Conservation (phyloP, 2,113 vertebrate genomes). For the Salvelinus alpinus region DNA sequence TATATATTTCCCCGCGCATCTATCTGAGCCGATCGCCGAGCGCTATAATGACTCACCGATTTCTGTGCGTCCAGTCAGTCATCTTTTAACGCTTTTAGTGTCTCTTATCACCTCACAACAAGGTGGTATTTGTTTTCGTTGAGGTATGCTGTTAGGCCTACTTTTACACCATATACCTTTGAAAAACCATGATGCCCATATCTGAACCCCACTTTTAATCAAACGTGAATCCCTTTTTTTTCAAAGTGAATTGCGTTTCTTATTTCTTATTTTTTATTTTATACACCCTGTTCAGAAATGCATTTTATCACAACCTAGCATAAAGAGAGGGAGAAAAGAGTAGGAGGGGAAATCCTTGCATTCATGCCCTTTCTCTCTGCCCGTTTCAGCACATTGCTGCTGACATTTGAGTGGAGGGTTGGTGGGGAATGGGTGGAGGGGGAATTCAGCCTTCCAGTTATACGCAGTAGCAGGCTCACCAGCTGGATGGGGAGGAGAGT, state of each 20-base stretch:
- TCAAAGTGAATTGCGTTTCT: background rate
- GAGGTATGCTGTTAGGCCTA: background rate
- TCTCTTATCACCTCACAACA: background rate
- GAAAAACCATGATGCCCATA: background rate
- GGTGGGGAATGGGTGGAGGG: background rate
- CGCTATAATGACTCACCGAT: constrained; percentile 55
- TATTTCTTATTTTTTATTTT: background rate
- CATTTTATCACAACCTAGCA: constrained; percentile 29
- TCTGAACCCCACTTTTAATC: background rate
- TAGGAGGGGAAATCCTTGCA: constrained; percentile 35
- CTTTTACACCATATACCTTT: background rate
- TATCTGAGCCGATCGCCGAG: constrained; percentile 10
- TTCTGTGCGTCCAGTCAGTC: background rate
- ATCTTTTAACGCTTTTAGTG: constrained; percentile 5
- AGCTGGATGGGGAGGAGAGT: constrained; percentile 6
- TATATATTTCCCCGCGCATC: constrained; percentile 19
- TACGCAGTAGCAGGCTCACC: constrained; percentile 35
- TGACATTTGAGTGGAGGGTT: constrained; percentile 80
- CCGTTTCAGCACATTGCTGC: constrained; percentile 73
- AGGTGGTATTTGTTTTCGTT: background rate
- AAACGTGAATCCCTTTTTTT: too few relatives aligned
- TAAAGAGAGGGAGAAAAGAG: background rate
- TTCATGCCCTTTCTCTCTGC: constrained; percentile 70
- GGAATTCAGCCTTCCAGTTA: constrained; percentile 37
- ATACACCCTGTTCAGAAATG: background rate